Percentiles rank a stretch among this genome's conserved stretches.
phyloP scores from a whole-genome alignment of 2,113 vertebrate genomes.

The Castor canadensis region DNA sequence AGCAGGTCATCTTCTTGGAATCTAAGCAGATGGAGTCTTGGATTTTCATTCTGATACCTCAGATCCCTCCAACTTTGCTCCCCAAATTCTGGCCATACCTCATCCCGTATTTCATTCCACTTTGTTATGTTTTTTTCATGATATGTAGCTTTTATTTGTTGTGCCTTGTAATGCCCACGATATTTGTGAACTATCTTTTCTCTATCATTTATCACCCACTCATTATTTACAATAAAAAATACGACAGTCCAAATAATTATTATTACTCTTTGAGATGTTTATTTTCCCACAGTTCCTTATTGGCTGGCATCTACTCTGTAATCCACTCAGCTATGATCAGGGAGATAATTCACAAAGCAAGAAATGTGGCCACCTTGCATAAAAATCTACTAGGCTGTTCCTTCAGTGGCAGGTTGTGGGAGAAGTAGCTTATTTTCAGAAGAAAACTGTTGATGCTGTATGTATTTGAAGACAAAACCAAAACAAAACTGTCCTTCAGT shows the following conservation, averaged over 20 bases:
- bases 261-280: neutral
- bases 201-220: neutral
- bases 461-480: neutral
- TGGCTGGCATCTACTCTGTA: neutral
- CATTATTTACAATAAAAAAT: neutral
- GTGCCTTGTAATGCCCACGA: neutral
- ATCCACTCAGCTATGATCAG: neutral
- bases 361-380: neutral
- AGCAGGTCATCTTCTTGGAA: neutral
- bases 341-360: neutral
- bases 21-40: neutral
- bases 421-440: neutral
- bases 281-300: neutral
- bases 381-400: neutral
- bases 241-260: neutral
- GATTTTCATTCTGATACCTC: neutral
- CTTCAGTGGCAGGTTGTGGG: neutral
- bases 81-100: neutral
- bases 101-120: neutral
- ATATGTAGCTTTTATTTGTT: neutral
- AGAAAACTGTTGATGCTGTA: neutral
- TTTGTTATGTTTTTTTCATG: neutral
- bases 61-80: neutral
- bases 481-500: neutral
- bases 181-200: neutral